Conservation (phyloP, 2,113 vertebrate genomes). For the Camarhynchus parvulus region DNA sequence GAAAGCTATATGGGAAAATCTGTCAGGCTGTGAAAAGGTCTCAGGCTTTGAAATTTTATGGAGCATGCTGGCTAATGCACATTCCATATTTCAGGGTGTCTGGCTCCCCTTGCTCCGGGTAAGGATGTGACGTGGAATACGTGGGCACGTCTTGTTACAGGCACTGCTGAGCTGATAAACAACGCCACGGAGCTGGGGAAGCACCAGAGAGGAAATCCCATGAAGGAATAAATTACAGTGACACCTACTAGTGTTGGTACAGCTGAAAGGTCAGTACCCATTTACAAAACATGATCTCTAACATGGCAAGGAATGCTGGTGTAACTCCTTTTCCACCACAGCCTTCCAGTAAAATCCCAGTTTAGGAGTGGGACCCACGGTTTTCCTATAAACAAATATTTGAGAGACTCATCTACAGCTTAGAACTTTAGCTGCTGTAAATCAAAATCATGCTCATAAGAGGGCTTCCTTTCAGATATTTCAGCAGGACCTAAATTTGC, state of each 20-base stretch:
- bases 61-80: slow-evolving; percentile 31
- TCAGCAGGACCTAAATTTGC: not conserved
- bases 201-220: not conserved
- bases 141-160: not conserved
- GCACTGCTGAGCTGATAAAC: not conserved
- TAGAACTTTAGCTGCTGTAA: not conserved
- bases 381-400: not conserved
- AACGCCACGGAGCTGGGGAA: not conserved
- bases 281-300: not conserved
- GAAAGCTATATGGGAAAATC: slow-evolving; percentile 55
- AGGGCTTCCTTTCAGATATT: not conserved
- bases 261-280: not conserved
- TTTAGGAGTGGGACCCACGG: not conserved
- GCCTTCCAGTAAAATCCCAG: not conserved
- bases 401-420: not conserved
- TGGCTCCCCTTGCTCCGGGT: not conserved
- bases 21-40: slow-evolving; percentile 31
- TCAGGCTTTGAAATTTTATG: slow-evolving; percentile 52
- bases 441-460: not conserved
- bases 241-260: not conserved
- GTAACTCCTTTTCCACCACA: not conserved
- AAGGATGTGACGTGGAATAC: not conserved
- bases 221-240: not conserved
- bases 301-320: not conserved
- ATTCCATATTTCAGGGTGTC: slow-evolving; percentile 35